phyloP scores from a whole-genome alignment of 2,113 vertebrate genomes.

The Eulacestoma nigropectus region DNA sequence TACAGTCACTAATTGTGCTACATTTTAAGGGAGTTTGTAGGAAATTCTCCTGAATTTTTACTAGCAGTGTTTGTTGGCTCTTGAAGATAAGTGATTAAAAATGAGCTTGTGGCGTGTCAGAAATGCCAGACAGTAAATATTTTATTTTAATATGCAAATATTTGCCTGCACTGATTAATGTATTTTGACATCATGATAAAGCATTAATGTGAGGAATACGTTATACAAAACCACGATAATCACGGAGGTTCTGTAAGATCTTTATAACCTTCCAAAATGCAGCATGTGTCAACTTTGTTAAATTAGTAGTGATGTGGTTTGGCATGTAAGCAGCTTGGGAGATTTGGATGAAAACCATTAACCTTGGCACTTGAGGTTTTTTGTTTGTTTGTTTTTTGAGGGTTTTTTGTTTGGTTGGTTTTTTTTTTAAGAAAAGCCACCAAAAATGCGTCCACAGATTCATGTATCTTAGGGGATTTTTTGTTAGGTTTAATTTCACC shows the following conservation, averaged over 20 bases:
- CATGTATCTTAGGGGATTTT: neutral
- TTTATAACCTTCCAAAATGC: slow-evolving; percentile 44
- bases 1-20: neutral
- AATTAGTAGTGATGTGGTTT: slow-evolving; percentile 38
- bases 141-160: neutral
- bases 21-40: neutral
- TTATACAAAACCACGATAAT: neutral
- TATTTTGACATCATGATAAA: slow-evolving; percentile 13
- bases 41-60: neutral
- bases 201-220: neutral
- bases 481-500: neutral
- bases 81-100: neutral
- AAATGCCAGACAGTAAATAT: neutral
- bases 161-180: neutral
- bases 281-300: slow-evolving; percentile 16
- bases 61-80: neutral
- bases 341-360: neutral
- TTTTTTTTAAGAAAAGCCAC: neutral
- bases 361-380: neutral
- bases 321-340: slow-evolving; percentile 17
- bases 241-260: neutral
- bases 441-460: neutral
- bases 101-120: neutral
- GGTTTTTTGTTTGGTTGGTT: neutral
- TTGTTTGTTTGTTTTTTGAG: neutral